Base-by-base conservation (phyloP, 1,140 invertebrate species). In the Geopemphigus sp. region DNA sequence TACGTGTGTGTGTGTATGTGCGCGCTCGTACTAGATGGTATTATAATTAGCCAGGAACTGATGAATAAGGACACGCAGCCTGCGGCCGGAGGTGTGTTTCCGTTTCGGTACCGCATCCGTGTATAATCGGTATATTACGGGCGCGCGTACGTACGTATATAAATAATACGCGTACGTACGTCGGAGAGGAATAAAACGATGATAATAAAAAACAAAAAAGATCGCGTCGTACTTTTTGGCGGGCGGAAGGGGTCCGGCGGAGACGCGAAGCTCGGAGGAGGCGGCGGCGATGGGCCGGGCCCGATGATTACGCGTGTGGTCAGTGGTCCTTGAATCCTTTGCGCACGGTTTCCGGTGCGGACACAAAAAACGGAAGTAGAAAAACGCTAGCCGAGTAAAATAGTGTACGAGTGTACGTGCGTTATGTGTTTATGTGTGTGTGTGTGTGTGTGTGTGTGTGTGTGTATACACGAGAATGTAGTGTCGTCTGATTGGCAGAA, bases 311-410 rank as follows among this genome's bases (percentile, higher is more conserved):
- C 74, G 74, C 74, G 39, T 78, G 74, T 78, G 74, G 74, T 78
- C 74, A 78, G 57, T 50, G 74, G 74, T 78, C 74, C 74, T 78
- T 78, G 74, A 78, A 78, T 78, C 74, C 74, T 78, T 78, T 78
- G 22, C 74, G 22, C 74, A 47, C 57, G 74, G 32, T 78, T 78
- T 78, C 74, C 74, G 74, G 74, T 63, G 57, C 74, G 74, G 74
- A 78, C 74, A 63, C 74, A 50, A 78, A 78, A 78, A 78, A 78
- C 74, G 74, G 74, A 78, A 78, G 74, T 78, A 78, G 57, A 78
- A 78, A 72, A 63, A 78, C 74, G 74, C 74, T 59, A 24, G 57
- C 24, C 68, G 47, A 53, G 66, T 68, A 50, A 72, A 12, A 64
- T n/a, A 39, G 29, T 39, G 56, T 32, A 39, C 24, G 24, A 10